Evolutionary conservation across 2,888 invertebrate species (phyloP), one percentile per base, ranked within the genome.

Genomic region (Cerastis rubricosa): DNA sequence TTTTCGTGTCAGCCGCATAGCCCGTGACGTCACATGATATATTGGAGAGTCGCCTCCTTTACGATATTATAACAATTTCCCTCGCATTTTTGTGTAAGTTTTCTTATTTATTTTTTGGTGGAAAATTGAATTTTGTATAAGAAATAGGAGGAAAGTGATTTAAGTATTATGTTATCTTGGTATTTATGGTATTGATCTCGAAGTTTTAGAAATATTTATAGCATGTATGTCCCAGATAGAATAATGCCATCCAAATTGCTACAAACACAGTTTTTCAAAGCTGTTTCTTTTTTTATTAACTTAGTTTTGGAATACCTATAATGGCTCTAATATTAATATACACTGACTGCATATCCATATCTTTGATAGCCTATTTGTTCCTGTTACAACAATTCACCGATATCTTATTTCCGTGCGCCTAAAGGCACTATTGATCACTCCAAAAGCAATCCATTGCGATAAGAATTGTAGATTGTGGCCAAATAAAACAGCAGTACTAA

Each of bases 1-100:
- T 96, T 96, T 96, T 94, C 92, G 92, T 91, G 96, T 96, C 96
- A 94, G 93, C 89, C 93, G 91, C 96, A 96, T 92, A 90, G 92
- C 91, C 89, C 84, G 91, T 94, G 94, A 95, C 94, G 93, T 91
- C 89, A 88, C 90, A 82, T 95, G 95, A 96, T 96, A 95, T 96
- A 96, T 96, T 93, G 93, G 92, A 92, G 76, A 90, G 91, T 90
- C 87, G 86, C 86, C 89, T 88, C 90, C 85, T 90, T 89, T 87
- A 83, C 77, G 81, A 89, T 88, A 88, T 88, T 85, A 88, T 88
- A 82, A 89, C 89, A 86, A 87, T 85, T 83, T 85, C 78, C 72
- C 71, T 72, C 59, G 67, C 74, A 70, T 76, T 83, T 84, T 79
- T 70, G 72, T 54, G 43, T n/a, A 19, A 17, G 59, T 65, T 78